Conservation (phyloP, 2,888 invertebrate species). For the Coelinius sp. region DNA sequence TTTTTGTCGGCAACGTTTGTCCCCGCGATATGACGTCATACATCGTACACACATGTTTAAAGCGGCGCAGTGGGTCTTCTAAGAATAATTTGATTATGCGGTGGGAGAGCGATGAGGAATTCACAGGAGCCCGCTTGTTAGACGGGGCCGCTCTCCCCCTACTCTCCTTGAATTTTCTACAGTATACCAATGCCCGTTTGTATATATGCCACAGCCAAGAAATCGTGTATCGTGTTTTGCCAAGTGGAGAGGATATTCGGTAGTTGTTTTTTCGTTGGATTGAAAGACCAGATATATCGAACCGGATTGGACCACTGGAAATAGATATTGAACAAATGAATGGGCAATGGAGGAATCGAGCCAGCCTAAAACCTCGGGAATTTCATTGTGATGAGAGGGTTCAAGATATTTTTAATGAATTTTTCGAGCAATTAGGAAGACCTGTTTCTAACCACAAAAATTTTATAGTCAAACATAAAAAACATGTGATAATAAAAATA, state of each 20-base stretch:
- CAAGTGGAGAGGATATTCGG: conserved; percentile 42
- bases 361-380: conserved; percentile 27
- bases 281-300: conserved; percentile 44
- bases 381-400: conserved; percentile 36
- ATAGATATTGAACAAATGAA: conserved; percentile 52
- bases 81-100: conserved; percentile 65
- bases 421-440: conserved; percentile 26
- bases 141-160: conserved; percentile 41
- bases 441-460: conserved; percentile 8
- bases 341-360: conserved; percentile 36
- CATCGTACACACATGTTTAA: conserved; percentile 55
- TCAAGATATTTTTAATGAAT: conserved; percentile 35
- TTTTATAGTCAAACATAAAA: background rate
- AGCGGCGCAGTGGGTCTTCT: conserved; percentile 49
- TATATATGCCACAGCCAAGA: conserved; percentile 20
- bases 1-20: conserved; percentile 33
- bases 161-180: conserved; percentile 25
- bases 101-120: conserved; percentile 53
- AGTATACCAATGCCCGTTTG: conserved; percentile 14
- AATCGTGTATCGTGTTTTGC: conserved; percentile 27
- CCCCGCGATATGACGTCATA: conserved; percentile 54
- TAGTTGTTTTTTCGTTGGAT: conserved; percentile 39
- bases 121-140: conserved; percentile 55
- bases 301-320: conserved; percentile 50
- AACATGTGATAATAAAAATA: background rate